Conservation (phyloP, 37 sponge, comb jelly and placozoan species). For the Aphrocallistes beatrix region DNA sequence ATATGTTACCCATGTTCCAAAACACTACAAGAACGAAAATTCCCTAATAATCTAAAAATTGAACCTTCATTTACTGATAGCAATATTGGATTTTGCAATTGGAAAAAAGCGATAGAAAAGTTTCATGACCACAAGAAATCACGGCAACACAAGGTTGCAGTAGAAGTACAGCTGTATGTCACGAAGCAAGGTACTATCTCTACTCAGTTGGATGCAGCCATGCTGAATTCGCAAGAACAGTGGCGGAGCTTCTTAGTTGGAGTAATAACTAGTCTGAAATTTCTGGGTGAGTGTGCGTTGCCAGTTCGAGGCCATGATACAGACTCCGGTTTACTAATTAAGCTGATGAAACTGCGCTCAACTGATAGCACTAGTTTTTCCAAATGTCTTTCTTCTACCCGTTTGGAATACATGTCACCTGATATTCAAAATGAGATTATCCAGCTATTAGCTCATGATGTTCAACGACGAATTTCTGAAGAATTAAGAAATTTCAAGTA, state of each 20-base stretch:
- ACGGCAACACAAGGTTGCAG: background rate
- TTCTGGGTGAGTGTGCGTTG: background rate
- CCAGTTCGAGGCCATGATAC: background rate
- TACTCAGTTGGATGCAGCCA: background rate
- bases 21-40: background rate
- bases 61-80: background rate
- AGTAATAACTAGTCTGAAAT: no score
- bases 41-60: background rate
- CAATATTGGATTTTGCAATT: background rate
- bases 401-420: conserved; percentile 12
- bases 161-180: background rate
- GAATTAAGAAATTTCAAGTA: background rate
- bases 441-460: conserved; percentile 11
- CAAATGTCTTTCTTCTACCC: conserved; percentile 1
- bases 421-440: conserved; percentile 16
- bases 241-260: conserved; percentile 9
- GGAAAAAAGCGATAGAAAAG: no score
- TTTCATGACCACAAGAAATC: background rate
- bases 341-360: conserved; percentile 17
- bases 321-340: background rate
- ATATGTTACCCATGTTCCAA: background rate
- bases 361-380: background rate
- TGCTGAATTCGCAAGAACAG: conserved; percentile 17
- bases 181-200: background rate
- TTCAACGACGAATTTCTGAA: conserved; percentile 9